These are phyloP conservation scores for Moxostoma hubbsi DNA, from an alignment of 2,797 vertebrate species.

Conservation along the genomic window DNA sequence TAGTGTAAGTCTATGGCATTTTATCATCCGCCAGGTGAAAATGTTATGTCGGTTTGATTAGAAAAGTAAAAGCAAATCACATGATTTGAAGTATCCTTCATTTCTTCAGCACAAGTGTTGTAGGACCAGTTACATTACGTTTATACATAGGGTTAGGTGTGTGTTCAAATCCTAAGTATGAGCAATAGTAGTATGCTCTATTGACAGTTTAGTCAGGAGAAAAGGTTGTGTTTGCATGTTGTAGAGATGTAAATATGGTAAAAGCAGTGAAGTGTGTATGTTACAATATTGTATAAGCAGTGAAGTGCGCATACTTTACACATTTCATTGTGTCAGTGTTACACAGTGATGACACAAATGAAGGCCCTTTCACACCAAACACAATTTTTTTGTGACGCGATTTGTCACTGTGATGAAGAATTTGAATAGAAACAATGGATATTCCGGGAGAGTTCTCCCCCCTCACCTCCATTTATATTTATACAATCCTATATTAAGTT, in stretches of 20 bases:
- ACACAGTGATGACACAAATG: conserved; percentile 46
- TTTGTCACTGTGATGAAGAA: too few relatives aligned
- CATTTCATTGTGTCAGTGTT: conserved; percentile 36
- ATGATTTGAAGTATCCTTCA: not conserved
- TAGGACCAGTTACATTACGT: not conserved
- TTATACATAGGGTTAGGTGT: not conserved
- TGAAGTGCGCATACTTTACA: conserved; percentile 54
- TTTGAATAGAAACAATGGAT: too few relatives aligned
- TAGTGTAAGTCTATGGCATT: not conserved
- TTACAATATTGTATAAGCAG: conserved; percentile 51
- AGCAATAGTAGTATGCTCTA: not conserved
- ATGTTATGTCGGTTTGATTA: not conserved
- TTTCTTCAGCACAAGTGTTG: not conserved
- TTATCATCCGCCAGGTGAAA: not conserved
- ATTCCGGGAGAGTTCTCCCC: too few relatives aligned
- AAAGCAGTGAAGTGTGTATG: conserved; percentile 45
- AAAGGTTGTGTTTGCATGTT: conserved; percentile 59
- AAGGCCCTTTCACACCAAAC: too few relatives aligned
- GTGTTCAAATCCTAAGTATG: not conserved
- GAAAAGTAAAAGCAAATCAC: too few relatives aligned
- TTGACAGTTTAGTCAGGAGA: not conserved
- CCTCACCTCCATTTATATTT: not conserved
- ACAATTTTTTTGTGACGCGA: too few relatives aligned
- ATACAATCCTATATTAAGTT: conserved; percentile 13
- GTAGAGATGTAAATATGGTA: conserved; percentile 62